A percentile compares a stretch with the other conserved stretches of the same genome.
Evolutionary conservation across 2,113 vertebrate species (phyloP).

Genomic region (Ciconia maguari): DNA sequence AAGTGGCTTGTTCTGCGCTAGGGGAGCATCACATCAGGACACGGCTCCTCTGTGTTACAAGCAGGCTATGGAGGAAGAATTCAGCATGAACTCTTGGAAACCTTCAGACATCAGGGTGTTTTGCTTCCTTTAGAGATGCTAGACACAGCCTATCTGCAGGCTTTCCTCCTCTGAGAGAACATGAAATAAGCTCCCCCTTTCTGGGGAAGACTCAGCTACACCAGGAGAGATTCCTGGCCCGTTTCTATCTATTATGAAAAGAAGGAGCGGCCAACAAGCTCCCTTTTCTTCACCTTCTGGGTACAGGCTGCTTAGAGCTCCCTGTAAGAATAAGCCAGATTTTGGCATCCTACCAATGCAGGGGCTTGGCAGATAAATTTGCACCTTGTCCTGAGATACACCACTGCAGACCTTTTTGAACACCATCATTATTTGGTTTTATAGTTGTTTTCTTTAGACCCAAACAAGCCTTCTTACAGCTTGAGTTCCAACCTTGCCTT

Average conservation of each 20-base stretch:
- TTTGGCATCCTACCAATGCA: neutral
- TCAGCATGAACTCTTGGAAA: neutral
- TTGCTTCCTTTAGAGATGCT: neutral
- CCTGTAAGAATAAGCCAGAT: neutral
- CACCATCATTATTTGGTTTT: neutral
- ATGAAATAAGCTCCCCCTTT: neutral
- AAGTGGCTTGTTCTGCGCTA: neutral
- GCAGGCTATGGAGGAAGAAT: neutral
- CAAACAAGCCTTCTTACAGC: neutral
- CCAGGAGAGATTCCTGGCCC: neutral
- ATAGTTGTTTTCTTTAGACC: conserved; percentile 9
- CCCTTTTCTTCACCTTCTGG: neutral
- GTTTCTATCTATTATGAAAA: neutral
- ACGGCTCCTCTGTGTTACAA: neutral
- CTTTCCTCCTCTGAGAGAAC: neutral
- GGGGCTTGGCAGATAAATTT: neutral
- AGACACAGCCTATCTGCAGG: neutral
- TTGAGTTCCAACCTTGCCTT: neutral
- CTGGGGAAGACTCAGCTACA: neutral
- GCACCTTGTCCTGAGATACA: neutral
- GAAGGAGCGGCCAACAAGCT: neutral
- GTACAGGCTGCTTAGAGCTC: neutral
- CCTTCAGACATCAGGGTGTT: neutral
- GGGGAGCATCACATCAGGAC: neutral
- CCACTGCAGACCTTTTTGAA: neutral